Conservation (phyloP, 2,113 vertebrate genomes). For the Podarcis muralis region DNA sequence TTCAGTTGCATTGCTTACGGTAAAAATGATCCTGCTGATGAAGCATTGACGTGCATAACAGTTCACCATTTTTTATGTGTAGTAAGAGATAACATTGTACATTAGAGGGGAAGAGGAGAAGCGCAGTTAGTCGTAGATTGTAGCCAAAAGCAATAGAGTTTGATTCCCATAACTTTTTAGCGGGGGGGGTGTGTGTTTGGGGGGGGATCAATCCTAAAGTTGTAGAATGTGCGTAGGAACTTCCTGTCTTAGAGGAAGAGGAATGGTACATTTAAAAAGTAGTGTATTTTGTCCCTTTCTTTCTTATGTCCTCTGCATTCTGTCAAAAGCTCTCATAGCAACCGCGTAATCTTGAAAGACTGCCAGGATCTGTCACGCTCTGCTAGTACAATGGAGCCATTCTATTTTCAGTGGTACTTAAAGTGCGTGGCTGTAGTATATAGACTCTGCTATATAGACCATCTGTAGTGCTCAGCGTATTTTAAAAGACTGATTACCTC, state of each 20-base stretch:
- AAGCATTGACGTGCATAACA: neutral
- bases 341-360: slow-evolving; percentile 8
- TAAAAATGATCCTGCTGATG: neutral
- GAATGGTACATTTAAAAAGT: neutral
- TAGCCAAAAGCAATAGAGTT: neutral
- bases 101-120: neutral
- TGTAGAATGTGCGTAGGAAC: slow-evolving; percentile 2
- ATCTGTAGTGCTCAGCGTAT: slow-evolving; percentile 19
- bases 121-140: neutral
- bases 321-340: slow-evolving; percentile 8
- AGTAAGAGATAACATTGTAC: neutral
- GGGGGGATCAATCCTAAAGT: neutral
- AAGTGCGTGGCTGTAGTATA: slow-evolving; percentile 36
- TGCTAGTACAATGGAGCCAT: slow-evolving; percentile 15
- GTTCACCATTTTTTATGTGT: neutral
- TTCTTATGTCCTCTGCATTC: slow-evolving; percentile 23
- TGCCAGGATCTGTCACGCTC: slow-evolving; percentile 1
- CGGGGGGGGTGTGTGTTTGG: too few relatives aligned
- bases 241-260: slow-evolving; percentile 1
- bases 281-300: slow-evolving; percentile 24
- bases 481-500: slow-evolving; percentile 42
- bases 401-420: slow-evolving; percentile 16
- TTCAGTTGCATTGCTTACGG: neutral
- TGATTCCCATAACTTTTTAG: neutral
- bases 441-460: slow-evolving; percentile 26